Evolutionary conservation across 2,888 invertebrate species (phyloP).

Genomic region (Zaprionus lineosus): DNA sequence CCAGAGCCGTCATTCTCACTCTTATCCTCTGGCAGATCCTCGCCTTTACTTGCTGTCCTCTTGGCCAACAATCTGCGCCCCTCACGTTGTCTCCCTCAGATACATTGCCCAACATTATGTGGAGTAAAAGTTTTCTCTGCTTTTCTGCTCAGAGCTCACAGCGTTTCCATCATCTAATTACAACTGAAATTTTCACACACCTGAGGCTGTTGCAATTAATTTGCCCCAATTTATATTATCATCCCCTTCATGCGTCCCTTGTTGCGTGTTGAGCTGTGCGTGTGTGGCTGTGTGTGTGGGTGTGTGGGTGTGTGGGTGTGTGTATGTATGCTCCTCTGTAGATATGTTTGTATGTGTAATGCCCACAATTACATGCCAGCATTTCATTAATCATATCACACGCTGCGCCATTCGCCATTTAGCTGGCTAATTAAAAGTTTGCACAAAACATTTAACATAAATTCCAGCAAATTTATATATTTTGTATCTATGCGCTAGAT

Average conservation of each 20-base stretch:
- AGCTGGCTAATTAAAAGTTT: constrained; percentile 74
- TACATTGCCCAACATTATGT: constrained; percentile 60
- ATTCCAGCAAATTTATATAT: constrained; percentile 42
- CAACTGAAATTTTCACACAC: constrained; percentile 71
- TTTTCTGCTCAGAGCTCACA: constrained; percentile 40
- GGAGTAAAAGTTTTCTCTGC: constrained; percentile 48
- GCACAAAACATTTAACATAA: constrained; percentile 72
- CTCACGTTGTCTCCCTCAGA: constrained; percentile 15
- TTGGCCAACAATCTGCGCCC: neutral
- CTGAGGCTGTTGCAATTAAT: constrained; percentile 75
- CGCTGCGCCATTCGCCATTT: constrained; percentile 72
- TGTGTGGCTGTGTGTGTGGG: neutral
- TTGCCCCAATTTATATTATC: constrained; percentile 73
- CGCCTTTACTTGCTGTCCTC: no score
- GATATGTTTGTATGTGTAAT: constrained; percentile 1
- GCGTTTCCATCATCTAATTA: constrained; percentile 75
- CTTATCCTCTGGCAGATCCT: no score
- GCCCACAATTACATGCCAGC: constrained; percentile 70
- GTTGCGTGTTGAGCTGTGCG: constrained; percentile 48
- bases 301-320: neutral
- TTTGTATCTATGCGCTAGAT: constrained; percentile 55
- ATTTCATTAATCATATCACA: constrained; percentile 76
- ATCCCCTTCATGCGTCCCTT: constrained; percentile 9
- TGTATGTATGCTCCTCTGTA: neutral
- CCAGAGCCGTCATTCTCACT: no score